Evolutionary conservation across 2,888 invertebrate genomes (phyloP).

Genomic region (Platycheirus rosarum): DNA sequence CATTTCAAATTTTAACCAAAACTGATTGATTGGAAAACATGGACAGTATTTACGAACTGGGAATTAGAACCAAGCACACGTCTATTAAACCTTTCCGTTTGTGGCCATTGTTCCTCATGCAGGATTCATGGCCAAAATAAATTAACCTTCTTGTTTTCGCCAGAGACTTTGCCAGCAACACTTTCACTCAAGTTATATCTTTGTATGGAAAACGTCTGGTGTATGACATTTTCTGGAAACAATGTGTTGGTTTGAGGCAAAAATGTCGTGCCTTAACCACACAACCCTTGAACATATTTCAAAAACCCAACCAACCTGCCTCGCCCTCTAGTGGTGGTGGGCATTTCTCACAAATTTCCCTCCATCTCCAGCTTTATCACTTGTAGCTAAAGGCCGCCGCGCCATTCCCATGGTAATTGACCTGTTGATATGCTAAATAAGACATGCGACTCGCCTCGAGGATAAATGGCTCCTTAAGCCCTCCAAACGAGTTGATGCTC

Average conservation of each 20-base stretch:
- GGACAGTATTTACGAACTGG: constrained; percentile 45
- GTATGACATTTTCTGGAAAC: not conserved
- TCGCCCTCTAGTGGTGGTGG: not conserved
- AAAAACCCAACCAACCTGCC: constrained; percentile 4
- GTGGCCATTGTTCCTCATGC: not conserved
- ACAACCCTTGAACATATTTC: not conserved
- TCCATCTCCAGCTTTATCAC: constrained; percentile 20
- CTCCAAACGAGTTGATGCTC: constrained; percentile 67
- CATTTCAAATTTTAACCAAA: constrained; percentile 31
- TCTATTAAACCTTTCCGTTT: not conserved
- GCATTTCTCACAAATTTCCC: constrained; percentile 62
- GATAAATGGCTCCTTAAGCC: constrained; percentile 62
- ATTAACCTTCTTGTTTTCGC: constrained; percentile 31
- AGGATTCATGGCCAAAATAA: constrained; percentile 21
- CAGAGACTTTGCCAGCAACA: not conserved
- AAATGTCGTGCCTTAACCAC: constrained; percentile 2
- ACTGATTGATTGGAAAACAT: constrained; percentile 64
- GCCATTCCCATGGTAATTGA: constrained; percentile 69
- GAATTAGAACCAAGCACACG: constrained; percentile 42
- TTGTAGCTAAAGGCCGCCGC: constrained; percentile 63
- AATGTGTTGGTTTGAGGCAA: not conserved
- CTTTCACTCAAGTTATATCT: constrained; percentile 1
- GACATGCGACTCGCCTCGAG: constrained; percentile 63
- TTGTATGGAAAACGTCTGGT: constrained; percentile 8
- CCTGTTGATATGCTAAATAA: constrained; percentile 73